Conservation (phyloP, 1,140 invertebrate species). For the Drosophila neocordata region DNA sequence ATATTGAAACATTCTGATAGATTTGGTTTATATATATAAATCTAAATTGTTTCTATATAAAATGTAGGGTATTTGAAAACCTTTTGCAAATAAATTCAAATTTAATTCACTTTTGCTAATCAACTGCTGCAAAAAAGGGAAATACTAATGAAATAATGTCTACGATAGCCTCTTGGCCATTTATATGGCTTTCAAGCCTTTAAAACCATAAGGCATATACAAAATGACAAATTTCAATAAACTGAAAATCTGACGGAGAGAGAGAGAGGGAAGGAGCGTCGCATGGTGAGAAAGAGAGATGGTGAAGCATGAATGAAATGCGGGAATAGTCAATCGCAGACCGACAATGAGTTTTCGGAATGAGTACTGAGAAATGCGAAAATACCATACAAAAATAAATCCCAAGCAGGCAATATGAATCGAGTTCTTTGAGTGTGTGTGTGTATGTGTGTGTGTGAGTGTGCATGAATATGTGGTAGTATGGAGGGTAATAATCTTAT, state of each 20-base stretch:
- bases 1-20: too few species aligned
- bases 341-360: slow-evolving; percentile 19
- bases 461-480: slow-evolving; percentile 25
- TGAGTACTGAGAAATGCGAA: slow-evolving; percentile 45
- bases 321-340: slow-evolving; percentile 62
- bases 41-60: too few species aligned
- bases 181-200: background rate
- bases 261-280: slow-evolving; percentile 11
- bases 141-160: background rate
- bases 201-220: background rate
- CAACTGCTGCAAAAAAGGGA: background rate
- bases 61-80: too few species aligned
- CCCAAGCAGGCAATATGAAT: slow-evolving; percentile 40
- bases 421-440: slow-evolving; percentile 21
- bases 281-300: background rate
- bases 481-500: slow-evolving; percentile 73
- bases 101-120: too few species aligned
- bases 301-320: slow-evolving; percentile 12
- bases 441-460: slow-evolving; percentile 4
- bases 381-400: slow-evolving; percentile 64
- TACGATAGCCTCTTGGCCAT: background rate
- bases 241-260: slow-evolving; percentile 19
- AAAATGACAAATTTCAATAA: slow-evolving; percentile 5
- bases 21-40: too few species aligned
- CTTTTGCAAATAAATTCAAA: too few species aligned